These are phyloP conservation scores for Sceloporus tristichus DNA, from an alignment of 2,113 vertebrate genomes.

Conservation along the genomic window DNA sequence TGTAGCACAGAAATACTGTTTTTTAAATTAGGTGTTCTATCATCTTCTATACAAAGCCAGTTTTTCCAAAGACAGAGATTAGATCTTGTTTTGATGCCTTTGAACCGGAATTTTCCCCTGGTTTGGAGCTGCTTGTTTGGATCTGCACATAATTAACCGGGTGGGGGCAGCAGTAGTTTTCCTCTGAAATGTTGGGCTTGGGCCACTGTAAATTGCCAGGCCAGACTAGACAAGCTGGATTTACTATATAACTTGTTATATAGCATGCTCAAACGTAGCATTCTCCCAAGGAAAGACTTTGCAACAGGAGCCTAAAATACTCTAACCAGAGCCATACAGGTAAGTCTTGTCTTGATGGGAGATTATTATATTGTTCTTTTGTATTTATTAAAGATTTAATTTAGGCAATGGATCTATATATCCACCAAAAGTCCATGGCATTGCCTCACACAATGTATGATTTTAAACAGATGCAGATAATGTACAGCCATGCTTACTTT, in stretches of 20 bases:
- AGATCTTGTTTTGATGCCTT: slow-evolving; percentile 18
- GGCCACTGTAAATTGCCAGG: slow-evolving; percentile 1
- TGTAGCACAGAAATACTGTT: not conserved
- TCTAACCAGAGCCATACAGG: not conserved
- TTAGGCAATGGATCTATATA: not conserved
- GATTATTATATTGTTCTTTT: not conserved
- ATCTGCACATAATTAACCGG: slow-evolving; percentile 1
- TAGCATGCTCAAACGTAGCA: not conserved
- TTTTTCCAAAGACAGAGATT: slow-evolving; percentile 26
- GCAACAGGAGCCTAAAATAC: not conserved
- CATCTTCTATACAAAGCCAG: slow-evolving; percentile 2
- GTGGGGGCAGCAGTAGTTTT: slow-evolving; percentile 26
- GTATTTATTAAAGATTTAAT: not conserved
- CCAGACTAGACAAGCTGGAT: slow-evolving; percentile 31
- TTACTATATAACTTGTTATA: slow-evolving; percentile 20
- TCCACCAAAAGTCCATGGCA: too few species aligned
- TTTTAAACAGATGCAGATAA: not conserved
- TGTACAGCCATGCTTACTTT: not conserved
- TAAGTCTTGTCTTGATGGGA: not conserved
- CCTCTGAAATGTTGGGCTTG: slow-evolving; percentile 19
- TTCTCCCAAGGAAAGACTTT: slow-evolving; percentile 17
- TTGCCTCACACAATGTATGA: not conserved
- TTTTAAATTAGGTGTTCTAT: not conserved
- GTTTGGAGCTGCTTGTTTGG: not conserved
- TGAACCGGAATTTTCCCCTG: slow-evolving; percentile 31